These are phyloP conservation scores for Xenopus laevis DNA, from an alignment of 2,113 vertebrate genomes.

Conservation along the genomic window DNA sequence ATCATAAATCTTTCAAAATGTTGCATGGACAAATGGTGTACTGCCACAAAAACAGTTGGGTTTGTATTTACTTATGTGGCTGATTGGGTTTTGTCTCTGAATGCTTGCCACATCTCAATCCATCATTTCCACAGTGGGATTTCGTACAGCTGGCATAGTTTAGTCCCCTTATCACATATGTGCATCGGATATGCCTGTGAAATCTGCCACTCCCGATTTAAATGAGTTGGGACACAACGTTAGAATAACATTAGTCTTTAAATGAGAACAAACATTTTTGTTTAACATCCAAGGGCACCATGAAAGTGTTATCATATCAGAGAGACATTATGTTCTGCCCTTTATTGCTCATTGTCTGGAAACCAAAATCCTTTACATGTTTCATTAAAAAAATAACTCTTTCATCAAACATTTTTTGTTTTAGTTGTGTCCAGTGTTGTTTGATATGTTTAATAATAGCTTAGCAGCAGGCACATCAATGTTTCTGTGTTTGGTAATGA, in stretches of 20 bases:
- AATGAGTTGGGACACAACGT: conserved; percentile 14
- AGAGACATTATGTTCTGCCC: neutral
- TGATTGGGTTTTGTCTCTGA: conserved; percentile 34
- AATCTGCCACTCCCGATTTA: conserved; percentile 26
- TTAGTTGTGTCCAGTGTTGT: too few relatives aligned
- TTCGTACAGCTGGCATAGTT: conserved; percentile 27
- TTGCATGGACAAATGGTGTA: conserved; percentile 37
- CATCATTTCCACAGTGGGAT: conserved; percentile 27
- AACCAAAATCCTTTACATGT: too few relatives aligned
- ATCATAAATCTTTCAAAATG: conserved; percentile 40
- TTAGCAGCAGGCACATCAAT: too few relatives aligned
- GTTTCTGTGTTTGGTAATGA: too few relatives aligned
- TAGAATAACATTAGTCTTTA: conserved; percentile 20
- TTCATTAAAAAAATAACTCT: too few relatives aligned
- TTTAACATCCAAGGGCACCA: neutral
- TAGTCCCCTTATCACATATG: conserved; percentile 26
- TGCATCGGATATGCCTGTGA: conserved; percentile 34
- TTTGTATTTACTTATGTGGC: conserved; percentile 42
- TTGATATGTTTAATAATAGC: too few relatives aligned
- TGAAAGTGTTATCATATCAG: neutral
- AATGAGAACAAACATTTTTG: conserved; percentile 20
- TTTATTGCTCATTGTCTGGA: too few relatives aligned
- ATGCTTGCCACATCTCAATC: conserved; percentile 19
- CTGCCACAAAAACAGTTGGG: conserved; percentile 30
- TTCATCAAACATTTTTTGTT: too few relatives aligned